These are phyloP conservation scores for Oceanodroma leucorhoa DNA, from an alignment of 2,797 vertebrate species.

Conservation along the genomic window DNA sequence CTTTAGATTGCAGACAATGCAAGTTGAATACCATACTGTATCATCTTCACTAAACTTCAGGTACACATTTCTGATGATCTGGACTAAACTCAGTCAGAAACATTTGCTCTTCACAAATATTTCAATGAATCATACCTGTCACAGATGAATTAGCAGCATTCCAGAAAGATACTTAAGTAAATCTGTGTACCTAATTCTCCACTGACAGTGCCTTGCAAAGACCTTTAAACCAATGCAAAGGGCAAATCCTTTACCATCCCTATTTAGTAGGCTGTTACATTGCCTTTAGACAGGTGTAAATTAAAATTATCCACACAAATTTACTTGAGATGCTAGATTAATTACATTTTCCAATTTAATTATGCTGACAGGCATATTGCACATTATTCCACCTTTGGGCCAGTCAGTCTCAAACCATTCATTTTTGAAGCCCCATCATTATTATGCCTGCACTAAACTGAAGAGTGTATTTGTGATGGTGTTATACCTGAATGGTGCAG, in stretches of 20 bases:
- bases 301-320: background rate
- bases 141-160: background rate
- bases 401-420: background rate
- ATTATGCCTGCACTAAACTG: background rate
- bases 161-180: background rate
- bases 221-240: background rate
- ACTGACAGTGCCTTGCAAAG: background rate
- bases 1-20: background rate
- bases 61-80: background rate
- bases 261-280: background rate
- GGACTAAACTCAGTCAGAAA: background rate
- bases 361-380: background rate
- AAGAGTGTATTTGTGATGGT: background rate
- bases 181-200: background rate
- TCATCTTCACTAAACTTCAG: background rate
- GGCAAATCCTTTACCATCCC: background rate
- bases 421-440: background rate
- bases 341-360: constrained; percentile 26
- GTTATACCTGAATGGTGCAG: background rate
- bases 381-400: background rate
- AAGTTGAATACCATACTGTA: background rate
- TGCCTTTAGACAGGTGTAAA: background rate
- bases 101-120: background rate
- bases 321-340: constrained; percentile 3
- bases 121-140: background rate